Base-by-base conservation (phyloP, 1,140 invertebrate species). In the Frieseomelitta varia region DNA sequence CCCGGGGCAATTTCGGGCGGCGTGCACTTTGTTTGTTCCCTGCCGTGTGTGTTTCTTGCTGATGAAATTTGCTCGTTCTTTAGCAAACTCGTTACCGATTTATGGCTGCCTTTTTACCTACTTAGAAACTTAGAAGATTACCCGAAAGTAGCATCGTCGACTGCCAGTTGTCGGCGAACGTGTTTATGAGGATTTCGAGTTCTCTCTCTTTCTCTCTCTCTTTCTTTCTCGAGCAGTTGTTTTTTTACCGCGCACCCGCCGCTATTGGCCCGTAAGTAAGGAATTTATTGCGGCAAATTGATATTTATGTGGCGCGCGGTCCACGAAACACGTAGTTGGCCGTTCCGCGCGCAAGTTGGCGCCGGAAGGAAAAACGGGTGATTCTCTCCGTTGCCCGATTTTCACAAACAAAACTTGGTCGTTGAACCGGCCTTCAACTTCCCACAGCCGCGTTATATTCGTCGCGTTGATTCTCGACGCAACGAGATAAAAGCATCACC, bases 211-310 rank as follows among this genome's bases (percentile, higher is more conserved):
- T 51, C 63, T 79, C 34, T 61, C 55, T 14, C 76, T 51, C 14
- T 8, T 55, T 79, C 75, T 84, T 89, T 69, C 12, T 65, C 47
- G 79, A 55, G 65, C 82, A 87, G 76, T 61, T 4, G 58, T 12
- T 61, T 61, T n/a, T 14, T 61, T 30, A 65, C 63, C 75, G 39
- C 30, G 71, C 55, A 51, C 10, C 39, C 77, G 68, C 0, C 14
- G 69, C 79, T 77, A 87, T 84, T 74, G 69, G 39, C 6, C 65
- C 47, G 79, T 47, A 47, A 34, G 65, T 82, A 87, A 80, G 69
- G 76, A 85, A 87, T 90, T 90, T 85, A 78, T 87, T 79, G 75
- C 58, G 79, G 78, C 51, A 86, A 90, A 90, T 90, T 47, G 79
- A 83, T 83, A 87, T 87, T 87, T 84, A 83, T 84, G 82, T 30